Percentiles rank a stretch among this genome's conserved stretches.
phyloP scores from a whole-genome alignment of 92 coral and sea anemone genomes.

The Pocillopora meandrina region DNA sequence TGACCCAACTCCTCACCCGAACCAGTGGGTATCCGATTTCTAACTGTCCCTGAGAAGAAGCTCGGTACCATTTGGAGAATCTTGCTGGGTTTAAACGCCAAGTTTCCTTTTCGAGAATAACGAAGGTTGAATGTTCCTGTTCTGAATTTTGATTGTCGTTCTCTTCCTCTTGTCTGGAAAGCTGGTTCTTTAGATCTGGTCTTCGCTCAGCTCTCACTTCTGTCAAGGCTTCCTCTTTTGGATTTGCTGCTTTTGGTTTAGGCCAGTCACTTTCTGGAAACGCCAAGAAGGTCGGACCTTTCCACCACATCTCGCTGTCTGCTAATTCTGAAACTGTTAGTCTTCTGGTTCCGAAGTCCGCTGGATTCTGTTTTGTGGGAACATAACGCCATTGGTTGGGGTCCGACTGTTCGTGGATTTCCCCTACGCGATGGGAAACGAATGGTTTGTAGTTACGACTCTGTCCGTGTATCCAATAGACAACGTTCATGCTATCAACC shows the following conservation, averaged over 20 bases:
- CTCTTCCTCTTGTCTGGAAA: background rate
- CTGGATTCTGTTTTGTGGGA: constrained; percentile 41
- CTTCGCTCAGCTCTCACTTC: constrained; percentile 1
- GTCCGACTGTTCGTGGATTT: constrained; percentile 42
- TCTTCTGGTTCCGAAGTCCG: constrained; percentile 54
- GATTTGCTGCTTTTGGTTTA: constrained; percentile 4
- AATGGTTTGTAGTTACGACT: constrained; percentile 59
- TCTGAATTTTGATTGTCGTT: background rate
- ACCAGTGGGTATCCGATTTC: constrained; percentile 57
- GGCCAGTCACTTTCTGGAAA: constrained; percentile 14
- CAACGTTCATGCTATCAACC: constrained; percentile 60
- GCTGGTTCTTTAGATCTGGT: background rate
- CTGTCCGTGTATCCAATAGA: constrained; percentile 62
- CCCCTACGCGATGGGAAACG: constrained; percentile 55
- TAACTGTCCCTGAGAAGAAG: background rate
- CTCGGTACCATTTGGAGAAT: constrained; percentile 53
- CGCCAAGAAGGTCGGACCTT: constrained; percentile 33
- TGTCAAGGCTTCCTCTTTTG: background rate
- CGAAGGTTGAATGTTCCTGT: too few species aligned
- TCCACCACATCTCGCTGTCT: constrained; percentile 42
- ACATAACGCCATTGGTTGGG: constrained; percentile 61
- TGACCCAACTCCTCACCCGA: constrained; percentile 55
- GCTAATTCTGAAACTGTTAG: constrained; percentile 12
- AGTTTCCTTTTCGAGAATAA: background rate
- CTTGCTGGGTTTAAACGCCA: constrained; percentile 39